Evolutionary conservation across 2,797 vertebrate genomes (phyloP), one percentile per base, ranked within the genome.

Genomic region (Chloroceryle amazona): DNA sequence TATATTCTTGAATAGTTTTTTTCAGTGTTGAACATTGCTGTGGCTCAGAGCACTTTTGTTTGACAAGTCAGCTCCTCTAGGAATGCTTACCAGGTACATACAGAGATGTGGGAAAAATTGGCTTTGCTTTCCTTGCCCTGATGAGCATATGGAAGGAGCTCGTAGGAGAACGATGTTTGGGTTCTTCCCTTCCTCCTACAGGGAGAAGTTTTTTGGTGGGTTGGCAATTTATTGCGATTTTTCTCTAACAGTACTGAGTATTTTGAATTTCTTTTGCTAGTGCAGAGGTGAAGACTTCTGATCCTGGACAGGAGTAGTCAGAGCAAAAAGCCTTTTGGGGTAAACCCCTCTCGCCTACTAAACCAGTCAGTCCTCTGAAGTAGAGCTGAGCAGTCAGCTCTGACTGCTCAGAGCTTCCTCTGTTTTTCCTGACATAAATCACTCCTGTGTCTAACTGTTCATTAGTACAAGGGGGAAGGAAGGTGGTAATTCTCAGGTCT

Each of bases 401-500:
- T 37, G 37, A 37, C 37, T 37, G 37, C 37, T 37, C 37, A 81
- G 62, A 85, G 23, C 31, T 61, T 26, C 33, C 37, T 55, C 17
- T 78, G 0, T 39, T 80, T 86, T 66, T 62, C 60, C 60, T 57
- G 23, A 28, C 22, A 71, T 22, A 87, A 82, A 44, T 66, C 55
- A 39, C 20, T 70, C 22, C 31, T n/a, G 16, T 47, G 21, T 89
- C 83, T 68, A 81, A 39, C 71, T 90, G 61, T 58, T 70, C 37
- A 21, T 87, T 80, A 66, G 5, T 42, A 44, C 18, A 31, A 87
- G 22, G 21, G 44, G 63, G 39, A 87, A 91, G 72, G 82, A 94
- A 88, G 58, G 33, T 88, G 49, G 31, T 78, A 90, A 90, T 93
- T 88, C 54, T 91, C 68, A 68, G 41, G 25, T 73, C 63, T 90